Evolutionary conservation across 2,797 vertebrate species (phyloP).

Genomic region (Muraenolepis orangiensis): DNA sequence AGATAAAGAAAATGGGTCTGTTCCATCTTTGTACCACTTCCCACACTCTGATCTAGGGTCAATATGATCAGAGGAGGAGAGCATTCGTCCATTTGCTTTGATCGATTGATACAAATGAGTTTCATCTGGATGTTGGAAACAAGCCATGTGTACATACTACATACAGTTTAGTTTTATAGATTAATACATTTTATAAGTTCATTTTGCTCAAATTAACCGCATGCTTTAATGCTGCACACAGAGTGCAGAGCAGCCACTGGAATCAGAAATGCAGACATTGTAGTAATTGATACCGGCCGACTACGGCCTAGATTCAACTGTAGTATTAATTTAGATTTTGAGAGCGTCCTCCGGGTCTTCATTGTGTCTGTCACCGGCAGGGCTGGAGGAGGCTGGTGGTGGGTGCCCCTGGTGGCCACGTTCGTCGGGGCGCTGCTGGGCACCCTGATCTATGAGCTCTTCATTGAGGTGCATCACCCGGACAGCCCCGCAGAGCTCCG

Average conservation of each 20-base stretch:
- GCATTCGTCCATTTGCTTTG: no score
- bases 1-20: no score
- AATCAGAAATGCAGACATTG: no score
- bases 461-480: slow-evolving; percentile 74
- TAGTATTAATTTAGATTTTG: no score
- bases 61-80: not conserved
- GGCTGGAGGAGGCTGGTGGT: slow-evolving; percentile 83
- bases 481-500: slow-evolving; percentile 23
- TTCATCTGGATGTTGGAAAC: not conserved
- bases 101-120: not conserved
- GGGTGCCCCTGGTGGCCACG: slow-evolving; percentile 85
- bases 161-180: no score
- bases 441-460: slow-evolving; percentile 76
- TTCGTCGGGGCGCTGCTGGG: slow-evolving; percentile 77
- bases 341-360: not conserved
- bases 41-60: not conserved
- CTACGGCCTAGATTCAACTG: no score
- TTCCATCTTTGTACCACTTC: no score
- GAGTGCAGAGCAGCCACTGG: no score
- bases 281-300: no score
- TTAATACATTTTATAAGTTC: no score
- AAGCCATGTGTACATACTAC: not conserved
- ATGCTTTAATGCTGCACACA: no score
- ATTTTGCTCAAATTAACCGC: no score
- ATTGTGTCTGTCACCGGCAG: slow-evolving; percentile 56